Conservation (phyloP, 2,888 invertebrate genomes). For the Caenorhabditis panamensis region DNA sequence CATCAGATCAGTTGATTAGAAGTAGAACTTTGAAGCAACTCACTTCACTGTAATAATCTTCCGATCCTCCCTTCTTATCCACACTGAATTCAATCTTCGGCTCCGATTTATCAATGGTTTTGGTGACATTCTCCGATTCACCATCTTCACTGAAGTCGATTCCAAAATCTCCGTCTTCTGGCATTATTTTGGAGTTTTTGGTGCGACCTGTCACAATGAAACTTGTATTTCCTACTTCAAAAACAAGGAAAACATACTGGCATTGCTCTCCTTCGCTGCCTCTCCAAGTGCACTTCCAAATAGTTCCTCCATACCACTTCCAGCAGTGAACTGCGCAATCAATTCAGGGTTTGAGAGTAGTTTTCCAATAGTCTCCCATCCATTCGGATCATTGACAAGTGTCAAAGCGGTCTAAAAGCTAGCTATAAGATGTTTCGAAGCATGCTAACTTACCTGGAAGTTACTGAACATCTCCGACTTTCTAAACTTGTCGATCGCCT, state of each 20-base stretch:
- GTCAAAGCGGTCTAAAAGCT: slow-evolving; percentile 75
- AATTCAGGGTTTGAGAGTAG: slow-evolving; percentile 79
- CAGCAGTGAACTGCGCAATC: slow-evolving; percentile 76
- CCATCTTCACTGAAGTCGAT: slow-evolving; percentile 77
- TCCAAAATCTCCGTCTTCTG: slow-evolving; percentile 78
- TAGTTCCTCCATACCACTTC: slow-evolving; percentile 70
- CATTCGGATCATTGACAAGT: slow-evolving; percentile 80
- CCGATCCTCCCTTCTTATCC: slow-evolving; percentile 58
- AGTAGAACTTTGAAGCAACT: too few species aligned
- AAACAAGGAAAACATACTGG: slow-evolving; percentile 29
- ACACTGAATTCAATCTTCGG: slow-evolving; percentile 67
- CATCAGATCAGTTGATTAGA: background rate
- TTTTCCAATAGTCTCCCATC: slow-evolving; percentile 80
- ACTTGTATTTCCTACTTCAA: background rate
- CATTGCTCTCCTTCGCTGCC: slow-evolving; percentile 62
- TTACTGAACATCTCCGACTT: slow-evolving; percentile 80
- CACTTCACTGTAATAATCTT: slow-evolving; percentile 76
- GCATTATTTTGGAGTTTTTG: slow-evolving; percentile 66
- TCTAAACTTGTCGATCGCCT: slow-evolving; percentile 79
- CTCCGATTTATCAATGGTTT: slow-evolving; percentile 39
- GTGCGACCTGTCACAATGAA: slow-evolving; percentile 38
- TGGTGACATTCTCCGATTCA: slow-evolving; percentile 57
- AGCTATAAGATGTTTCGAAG: background rate
- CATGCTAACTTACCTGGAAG: slow-evolving; percentile 73
- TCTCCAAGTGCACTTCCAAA: slow-evolving; percentile 73